A percentile compares a stretch with the other conserved stretches of the same genome.
These are phyloP conservation scores for Thera britannica DNA, from an alignment of 2,888 invertebrate species.

Conservation along the genomic window DNA sequence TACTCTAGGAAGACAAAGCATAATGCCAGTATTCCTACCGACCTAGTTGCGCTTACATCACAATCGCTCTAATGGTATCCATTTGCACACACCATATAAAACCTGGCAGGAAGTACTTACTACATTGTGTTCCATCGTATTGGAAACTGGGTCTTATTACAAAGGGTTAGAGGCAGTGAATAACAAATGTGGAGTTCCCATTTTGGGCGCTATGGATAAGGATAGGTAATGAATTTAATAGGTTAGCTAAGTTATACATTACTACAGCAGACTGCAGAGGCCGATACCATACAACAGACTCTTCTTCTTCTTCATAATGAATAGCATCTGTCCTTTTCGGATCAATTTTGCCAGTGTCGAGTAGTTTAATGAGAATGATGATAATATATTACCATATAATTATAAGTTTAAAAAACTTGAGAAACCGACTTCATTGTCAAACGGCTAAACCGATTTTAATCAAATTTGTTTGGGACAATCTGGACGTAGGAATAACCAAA, in stretches of 20 bases:
- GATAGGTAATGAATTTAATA: slow-evolving; percentile 28
- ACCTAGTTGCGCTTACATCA: slow-evolving; percentile 35
- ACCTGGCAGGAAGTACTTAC: slow-evolving; percentile 35
- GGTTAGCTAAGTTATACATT: background rate
- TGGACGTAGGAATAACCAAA: too few relatives aligned
- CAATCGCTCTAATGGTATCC: slow-evolving; percentile 33
- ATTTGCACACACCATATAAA: slow-evolving; percentile 38
- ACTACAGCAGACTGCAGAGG: background rate
- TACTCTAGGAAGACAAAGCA: background rate
- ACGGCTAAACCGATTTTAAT: too few relatives aligned
- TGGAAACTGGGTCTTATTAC: slow-evolving; percentile 23
- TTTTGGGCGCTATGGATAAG: slow-evolving; percentile 7
- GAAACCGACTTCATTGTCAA: too few relatives aligned
- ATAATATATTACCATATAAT: too few relatives aligned
- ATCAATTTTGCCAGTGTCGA: too few relatives aligned
- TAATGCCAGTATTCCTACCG: slow-evolving; percentile 21
- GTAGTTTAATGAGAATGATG: too few relatives aligned
- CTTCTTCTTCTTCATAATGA: too few relatives aligned
- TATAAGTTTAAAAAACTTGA: too few relatives aligned
- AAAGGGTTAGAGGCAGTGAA: slow-evolving; percentile 10
- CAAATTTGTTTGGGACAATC: too few relatives aligned
- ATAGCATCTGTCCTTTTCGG: too few relatives aligned
- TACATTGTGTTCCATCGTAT: slow-evolving; percentile 24
- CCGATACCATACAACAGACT: background rate
- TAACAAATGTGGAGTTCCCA: background rate